Conservation (phyloP, 2,113 vertebrate species). For the Rhagologus leucostigma region DNA sequence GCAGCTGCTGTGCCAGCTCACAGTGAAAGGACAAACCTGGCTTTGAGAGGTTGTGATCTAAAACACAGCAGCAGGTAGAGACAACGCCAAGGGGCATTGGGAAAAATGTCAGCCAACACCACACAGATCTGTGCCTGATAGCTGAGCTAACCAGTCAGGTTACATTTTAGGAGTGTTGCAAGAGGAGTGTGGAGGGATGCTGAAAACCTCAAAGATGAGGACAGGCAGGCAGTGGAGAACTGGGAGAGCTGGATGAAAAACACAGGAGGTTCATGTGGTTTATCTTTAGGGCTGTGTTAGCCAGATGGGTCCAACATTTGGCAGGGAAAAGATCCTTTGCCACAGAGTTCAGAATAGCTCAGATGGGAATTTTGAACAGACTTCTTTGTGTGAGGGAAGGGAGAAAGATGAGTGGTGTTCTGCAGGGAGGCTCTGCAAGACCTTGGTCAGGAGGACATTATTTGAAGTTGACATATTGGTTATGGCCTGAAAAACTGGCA, state of each 20-base stretch:
- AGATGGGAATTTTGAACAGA: neutral
- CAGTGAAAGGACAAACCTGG: neutral
- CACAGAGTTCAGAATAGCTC: neutral
- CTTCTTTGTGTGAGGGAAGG: rapidly evolving
- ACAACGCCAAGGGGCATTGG: rapidly evolving
- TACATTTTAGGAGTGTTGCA: neutral
- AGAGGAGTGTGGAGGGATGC: neutral
- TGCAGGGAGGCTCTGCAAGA: neutral
- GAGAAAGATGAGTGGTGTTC: neutral
- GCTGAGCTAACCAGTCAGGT: neutral
- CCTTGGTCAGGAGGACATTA: neutral
- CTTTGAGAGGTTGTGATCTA: neutral
- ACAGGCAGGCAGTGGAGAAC: neutral
- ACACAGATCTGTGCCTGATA: rapidly evolving
- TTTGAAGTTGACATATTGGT: neutral
- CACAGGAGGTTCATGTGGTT: neutral
- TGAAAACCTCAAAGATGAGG: neutral
- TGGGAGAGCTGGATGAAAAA: neutral
- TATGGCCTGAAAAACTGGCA: neutral
- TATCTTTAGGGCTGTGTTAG: neutral
- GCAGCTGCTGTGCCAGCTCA: neutral
- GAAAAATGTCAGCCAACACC: neutral
- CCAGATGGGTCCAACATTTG: neutral
- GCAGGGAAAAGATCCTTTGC: neutral
- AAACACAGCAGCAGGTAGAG: neutral